These are phyloP conservation scores for Pollenia labialis DNA, from an alignment of 2,888 invertebrate species.

Conservation along the genomic window DNA sequence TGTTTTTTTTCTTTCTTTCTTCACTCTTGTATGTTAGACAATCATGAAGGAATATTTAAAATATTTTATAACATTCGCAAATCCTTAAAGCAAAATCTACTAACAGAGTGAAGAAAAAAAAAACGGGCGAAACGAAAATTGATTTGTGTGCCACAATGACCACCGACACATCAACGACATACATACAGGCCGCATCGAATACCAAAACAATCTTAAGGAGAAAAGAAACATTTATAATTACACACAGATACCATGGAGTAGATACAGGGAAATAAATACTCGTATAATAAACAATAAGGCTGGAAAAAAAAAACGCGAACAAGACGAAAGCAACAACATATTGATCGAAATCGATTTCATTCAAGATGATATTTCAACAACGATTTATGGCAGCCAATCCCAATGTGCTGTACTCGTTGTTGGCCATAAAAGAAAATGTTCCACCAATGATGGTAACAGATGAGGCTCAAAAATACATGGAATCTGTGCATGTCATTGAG, in stretches of 20 bases:
- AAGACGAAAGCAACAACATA: constrained; percentile 54
- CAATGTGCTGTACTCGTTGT: constrained; percentile 59
- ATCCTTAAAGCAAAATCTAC: constrained; percentile 61
- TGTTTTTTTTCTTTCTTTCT: neutral
- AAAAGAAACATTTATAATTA: constrained; percentile 67
- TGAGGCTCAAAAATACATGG: constrained; percentile 63
- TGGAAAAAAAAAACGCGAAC: constrained; percentile 1
- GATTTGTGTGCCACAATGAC: constrained; percentile 74
- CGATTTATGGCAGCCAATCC: constrained; percentile 75
- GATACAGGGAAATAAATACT: constrained; percentile 30
- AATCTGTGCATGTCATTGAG: constrained; percentile 73
- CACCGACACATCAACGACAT: constrained; percentile 70
- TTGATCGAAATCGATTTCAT: constrained; percentile 73
- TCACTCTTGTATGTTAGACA: constrained; percentile 60
- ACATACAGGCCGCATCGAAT: constrained; percentile 41
- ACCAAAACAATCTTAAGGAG: constrained; percentile 20
- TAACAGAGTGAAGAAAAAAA: neutral
- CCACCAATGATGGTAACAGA: constrained; percentile 69
- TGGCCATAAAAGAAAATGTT: constrained; percentile 52
- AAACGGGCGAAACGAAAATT: constrained; percentile 72
- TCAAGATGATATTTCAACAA: constrained; percentile 72
- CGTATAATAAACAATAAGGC: constrained; percentile 52
- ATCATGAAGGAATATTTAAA: constrained; percentile 70
- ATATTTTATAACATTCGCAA: constrained; percentile 64
- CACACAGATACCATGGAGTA: constrained; percentile 46